Base-by-base conservation (phyloP, 2,113 vertebrate genomes). In the Nestor notabilis region DNA sequence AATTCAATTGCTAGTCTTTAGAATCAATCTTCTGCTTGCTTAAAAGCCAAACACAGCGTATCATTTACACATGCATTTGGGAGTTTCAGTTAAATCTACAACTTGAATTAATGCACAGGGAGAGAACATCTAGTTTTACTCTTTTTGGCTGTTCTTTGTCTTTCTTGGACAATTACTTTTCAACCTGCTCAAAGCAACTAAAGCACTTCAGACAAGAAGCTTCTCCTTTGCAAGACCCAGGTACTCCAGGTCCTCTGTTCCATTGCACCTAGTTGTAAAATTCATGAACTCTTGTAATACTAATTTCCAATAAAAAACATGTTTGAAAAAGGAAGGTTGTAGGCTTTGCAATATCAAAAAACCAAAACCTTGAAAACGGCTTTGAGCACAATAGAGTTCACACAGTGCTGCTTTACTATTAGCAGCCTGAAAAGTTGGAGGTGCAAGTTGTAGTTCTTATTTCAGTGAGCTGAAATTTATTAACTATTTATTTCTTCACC, bases 1-100 rank as follows among this genome's bases (percentile, higher is more conserved):
- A 94, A 96, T 83, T 63, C 70, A 58, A 93, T 77, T 83, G 53
- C 17, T 83, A 43, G 47, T 60, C 53, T 94, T 91, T 33, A 92
- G 25, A 91, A 89, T 79, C 65, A 55, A 79, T 80, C 79, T 94
- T 87, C 69, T 91, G 61, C 64, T 52, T n/a, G 76, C 75, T 81
- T 74, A 76, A 85, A 90, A 94, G 81, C n/a, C 70, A 93, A 93
- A 79, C 1, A 5, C 46, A 14, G 29, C 29, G n/a, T 43, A 78
- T 68, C 56, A 66, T 89, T 91, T 81, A 84, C 0, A 12, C 35
- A 91, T 0, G 0, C 52, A 76, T 56, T 50, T 91, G 50, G 23
- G 50, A 83, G 65, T 78, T 53, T 79, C 47, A 71, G 31, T 47
- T 83, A 77, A 70, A 95, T 44, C 66, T n/a, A 56, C 25, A 20